These are phyloP conservation scores for Gryon sp. DNA, from an alignment of 1,140 invertebrate genomes.

Conservation along the genomic window DNA sequence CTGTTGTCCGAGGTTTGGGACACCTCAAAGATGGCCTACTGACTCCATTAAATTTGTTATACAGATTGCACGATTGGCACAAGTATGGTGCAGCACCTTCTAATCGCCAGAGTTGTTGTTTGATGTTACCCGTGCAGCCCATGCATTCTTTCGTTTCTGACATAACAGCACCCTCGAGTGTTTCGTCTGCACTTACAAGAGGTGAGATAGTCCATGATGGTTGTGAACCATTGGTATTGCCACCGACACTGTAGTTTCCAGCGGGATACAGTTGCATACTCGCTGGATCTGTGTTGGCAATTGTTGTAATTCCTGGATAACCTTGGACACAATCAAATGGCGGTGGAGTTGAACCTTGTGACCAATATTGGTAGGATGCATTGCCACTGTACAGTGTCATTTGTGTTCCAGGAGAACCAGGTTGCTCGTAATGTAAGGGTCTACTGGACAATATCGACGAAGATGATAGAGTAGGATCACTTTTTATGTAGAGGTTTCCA, in stretches of 20 bases:
- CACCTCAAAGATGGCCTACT: constrained; percentile 86
- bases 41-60: constrained; percentile 92
- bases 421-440: constrained; percentile 80
- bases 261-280: constrained; percentile 70
- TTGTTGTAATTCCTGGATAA: constrained; percentile 64
- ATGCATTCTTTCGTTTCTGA: constrained; percentile 90
- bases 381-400: constrained; percentile 80
- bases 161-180: constrained; percentile 69
- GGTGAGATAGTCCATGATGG: constrained; percentile 69
- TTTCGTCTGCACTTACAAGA: constrained; percentile 60
- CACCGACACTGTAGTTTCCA: constrained; percentile 66
- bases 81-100: constrained; percentile 94
- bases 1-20: constrained; percentile 79
- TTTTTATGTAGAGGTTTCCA: constrained; percentile 77
- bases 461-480: constrained; percentile 81
- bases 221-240: constrained; percentile 57
- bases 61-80: constrained; percentile 93
- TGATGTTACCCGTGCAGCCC: constrained; percentile 91
- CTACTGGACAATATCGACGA: constrained; percentile 77
- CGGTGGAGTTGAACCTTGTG: constrained; percentile 65
- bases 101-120: constrained; percentile 91
- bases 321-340: constrained; percentile 70
- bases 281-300: constrained; percentile 66
- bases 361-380: constrained; percentile 77
- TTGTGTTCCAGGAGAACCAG: constrained; percentile 79